Evolutionary conservation across 64 coral and sea anemone species (phyloP).

Genomic region (Dendrophyllia cribrosa): DNA sequence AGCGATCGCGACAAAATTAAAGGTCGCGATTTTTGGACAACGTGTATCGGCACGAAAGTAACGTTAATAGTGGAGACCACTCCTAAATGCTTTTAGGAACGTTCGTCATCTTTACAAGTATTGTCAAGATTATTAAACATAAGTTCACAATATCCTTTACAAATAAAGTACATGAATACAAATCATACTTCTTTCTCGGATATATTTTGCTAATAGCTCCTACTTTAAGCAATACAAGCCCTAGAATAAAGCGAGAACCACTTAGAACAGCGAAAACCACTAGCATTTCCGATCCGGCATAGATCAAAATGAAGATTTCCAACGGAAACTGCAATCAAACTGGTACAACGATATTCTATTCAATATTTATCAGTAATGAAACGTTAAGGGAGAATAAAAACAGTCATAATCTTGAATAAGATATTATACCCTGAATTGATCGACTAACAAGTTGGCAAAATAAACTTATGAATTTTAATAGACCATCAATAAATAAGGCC

Average conservation of each 20-base stretch:
- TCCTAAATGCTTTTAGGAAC: background rate
- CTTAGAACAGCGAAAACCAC: background rate
- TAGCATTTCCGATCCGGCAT: background rate
- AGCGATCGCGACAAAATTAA: too few species aligned
- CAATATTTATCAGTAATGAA: background rate
- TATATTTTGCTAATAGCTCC: background rate
- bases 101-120: background rate
- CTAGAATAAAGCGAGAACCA: background rate
- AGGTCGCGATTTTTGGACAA: too few species aligned
- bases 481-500: too few species aligned
- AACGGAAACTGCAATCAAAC: background rate
- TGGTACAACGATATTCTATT: background rate
- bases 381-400: background rate
- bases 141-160: background rate
- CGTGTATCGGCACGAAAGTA: too few species aligned
- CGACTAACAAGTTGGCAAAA: too few species aligned
- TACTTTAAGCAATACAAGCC: background rate
- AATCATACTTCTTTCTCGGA: background rate
- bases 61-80: too few species aligned
- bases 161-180: background rate
- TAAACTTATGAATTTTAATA: too few species aligned
- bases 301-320: background rate
- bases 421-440: too few species aligned
- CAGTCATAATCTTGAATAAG: background rate
- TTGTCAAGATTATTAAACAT: background rate